Evolutionary conservation across 2,797 vertebrate species (phyloP).

Genomic region (Staurois parvus): DNA sequence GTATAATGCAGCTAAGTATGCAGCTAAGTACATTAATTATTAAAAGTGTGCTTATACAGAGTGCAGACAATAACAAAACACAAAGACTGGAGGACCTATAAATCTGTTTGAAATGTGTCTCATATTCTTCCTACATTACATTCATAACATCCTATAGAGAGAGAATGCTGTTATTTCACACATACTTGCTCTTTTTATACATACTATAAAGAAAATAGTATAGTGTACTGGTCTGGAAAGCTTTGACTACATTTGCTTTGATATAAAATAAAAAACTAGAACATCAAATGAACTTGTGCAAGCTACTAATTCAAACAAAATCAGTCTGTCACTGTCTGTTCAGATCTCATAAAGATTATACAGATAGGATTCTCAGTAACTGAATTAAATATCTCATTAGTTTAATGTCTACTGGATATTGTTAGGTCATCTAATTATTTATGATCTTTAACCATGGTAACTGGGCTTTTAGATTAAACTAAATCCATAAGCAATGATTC

Average conservation of each 20-base stretch:
- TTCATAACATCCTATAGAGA: too few relatives aligned
- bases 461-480: not conserved
- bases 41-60: too few relatives aligned
- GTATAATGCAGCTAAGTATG: too few relatives aligned
- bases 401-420: constrained; percentile 40
- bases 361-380: constrained; percentile 27
- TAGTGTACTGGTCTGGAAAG: not conserved
- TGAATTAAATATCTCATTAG: constrained; percentile 53
- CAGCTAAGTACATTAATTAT: too few relatives aligned
- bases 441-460: constrained; percentile 31
- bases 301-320: not conserved
- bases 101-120: too few relatives aligned
- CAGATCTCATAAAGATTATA: constrained; percentile 40
- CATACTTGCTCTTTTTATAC: not conserved
- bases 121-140: too few relatives aligned
- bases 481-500: constrained; percentile 6
- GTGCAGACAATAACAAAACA: too few relatives aligned
- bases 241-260: not conserved
- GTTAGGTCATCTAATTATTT: constrained; percentile 33
- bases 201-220: not conserved
- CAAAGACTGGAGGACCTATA: too few relatives aligned
- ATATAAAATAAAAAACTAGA: not conserved
- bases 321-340: constrained; percentile 8
- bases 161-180: not conserved
- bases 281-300: not conserved